Evolutionary conservation across 2,113 vertebrate genomes (phyloP).

Genomic region (Melospiza georgiana): DNA sequence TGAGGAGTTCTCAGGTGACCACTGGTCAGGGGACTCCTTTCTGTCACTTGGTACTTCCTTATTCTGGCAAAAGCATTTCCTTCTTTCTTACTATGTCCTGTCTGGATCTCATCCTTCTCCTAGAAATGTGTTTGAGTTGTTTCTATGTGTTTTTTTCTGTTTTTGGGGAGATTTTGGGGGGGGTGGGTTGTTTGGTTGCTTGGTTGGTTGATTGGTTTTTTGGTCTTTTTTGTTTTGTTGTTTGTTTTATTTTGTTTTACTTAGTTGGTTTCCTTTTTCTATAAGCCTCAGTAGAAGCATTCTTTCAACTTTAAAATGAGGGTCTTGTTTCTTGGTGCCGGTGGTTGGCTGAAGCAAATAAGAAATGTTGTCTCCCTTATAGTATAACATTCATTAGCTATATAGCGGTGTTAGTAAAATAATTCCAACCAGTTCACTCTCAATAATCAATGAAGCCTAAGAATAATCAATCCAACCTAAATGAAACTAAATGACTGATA

Average conservation of each 20-base stretch:
- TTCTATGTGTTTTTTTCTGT: too few species aligned
- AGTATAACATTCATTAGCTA: background rate
- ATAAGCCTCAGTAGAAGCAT: background rate
- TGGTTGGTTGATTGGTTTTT: background rate
- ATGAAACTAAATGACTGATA: background rate
- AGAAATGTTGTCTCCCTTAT: background rate
- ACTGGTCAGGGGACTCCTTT: background rate
- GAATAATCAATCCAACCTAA: background rate
- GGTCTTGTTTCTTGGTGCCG: background rate
- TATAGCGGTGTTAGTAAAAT: background rate
- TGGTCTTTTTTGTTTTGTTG: background rate
- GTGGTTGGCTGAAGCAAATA: background rate
- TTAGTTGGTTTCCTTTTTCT: background rate
- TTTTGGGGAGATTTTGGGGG: too few species aligned
- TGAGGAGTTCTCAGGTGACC: background rate
- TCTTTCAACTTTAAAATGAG: background rate
- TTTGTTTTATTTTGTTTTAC: background rate
- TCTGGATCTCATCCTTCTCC: background rate
- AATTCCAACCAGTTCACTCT: background rate
- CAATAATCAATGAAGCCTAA: background rate
- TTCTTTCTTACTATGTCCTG: background rate
- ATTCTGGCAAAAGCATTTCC: background rate
- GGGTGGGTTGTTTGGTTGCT: too few species aligned
- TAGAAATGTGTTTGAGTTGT: background rate
- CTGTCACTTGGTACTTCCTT: background rate